Evolutionary conservation across 2,113 vertebrate genomes (phyloP).

Genomic region (Petaurus breviceps): DNA sequence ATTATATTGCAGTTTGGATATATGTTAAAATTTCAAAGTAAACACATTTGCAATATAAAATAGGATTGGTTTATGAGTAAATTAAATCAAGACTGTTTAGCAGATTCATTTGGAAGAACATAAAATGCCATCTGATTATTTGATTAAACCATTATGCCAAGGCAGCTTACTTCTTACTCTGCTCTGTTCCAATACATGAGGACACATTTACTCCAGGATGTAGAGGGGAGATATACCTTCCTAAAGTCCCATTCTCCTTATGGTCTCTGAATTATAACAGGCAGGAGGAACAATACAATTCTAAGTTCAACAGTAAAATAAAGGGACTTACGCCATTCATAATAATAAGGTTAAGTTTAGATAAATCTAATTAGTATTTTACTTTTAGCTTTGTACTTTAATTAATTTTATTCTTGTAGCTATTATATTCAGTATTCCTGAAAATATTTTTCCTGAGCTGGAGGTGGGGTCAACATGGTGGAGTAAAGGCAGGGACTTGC

Average conservation of each 20-base stretch:
- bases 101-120: constrained; percentile 9
- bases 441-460: neutral
- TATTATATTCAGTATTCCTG: neutral
- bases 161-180: neutral
- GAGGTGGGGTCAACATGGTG: too few relatives aligned
- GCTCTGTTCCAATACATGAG: neutral
- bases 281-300: neutral
- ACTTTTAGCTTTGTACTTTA: neutral
- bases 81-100: constrained; percentile 18
- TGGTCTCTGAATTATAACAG: neutral
- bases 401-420: neutral
- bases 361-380: neutral
- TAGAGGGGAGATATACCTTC: neutral
- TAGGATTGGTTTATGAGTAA: constrained; percentile 20
- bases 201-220: neutral
- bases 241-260: neutral
- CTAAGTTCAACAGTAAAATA: neutral
- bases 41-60: neutral
- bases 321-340: neutral
- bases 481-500: too few relatives aligned
- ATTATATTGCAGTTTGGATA: neutral
- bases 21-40: neutral
- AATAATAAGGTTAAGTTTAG: neutral
- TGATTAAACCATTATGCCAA: neutral
- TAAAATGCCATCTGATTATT: constrained; percentile 29